A percentile compares a stretch with the other conserved stretches of the same genome.
Evolutionary conservation across 2,888 invertebrate genomes (phyloP).

Genomic region (Scaptomyza polygonia): DNA sequence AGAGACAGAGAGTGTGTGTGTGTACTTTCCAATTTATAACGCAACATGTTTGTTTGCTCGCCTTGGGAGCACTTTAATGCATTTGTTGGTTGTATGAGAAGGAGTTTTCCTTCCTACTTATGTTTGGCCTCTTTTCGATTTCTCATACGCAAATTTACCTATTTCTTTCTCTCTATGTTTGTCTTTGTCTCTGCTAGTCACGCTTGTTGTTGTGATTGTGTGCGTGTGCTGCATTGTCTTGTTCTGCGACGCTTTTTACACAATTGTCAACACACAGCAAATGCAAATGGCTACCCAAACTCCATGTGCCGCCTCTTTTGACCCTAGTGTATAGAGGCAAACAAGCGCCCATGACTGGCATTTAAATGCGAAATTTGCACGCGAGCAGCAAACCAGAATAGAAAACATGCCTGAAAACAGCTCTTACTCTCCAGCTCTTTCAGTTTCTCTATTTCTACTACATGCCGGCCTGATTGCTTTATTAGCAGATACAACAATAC

Average conservation of each 20-base stretch:
- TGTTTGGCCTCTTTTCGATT: constrained; percentile 59
- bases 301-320: constrained; percentile 3
- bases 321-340: constrained; percentile 56
- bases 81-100: constrained; percentile 36
- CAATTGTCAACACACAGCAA: constrained; percentile 75
- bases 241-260: constrained; percentile 61
- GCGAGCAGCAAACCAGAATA: constrained; percentile 68
- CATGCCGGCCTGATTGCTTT: constrained; percentile 60
- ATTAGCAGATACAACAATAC: constrained; percentile 55
- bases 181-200: constrained; percentile 1
- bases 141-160: constrained; percentile 66
- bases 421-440: background rate
- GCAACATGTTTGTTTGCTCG: constrained; percentile 64
- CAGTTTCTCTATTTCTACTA: constrained; percentile 1
- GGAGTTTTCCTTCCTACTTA: background rate
- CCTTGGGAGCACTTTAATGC: constrained; percentile 68
- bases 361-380: constrained; percentile 79
- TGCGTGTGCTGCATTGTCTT: constrained; percentile 61
- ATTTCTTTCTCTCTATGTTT: constrained; percentile 25
- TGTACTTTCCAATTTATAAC: constrained; percentile 70
- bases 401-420: constrained; percentile 27
- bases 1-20: constrained; percentile 7
- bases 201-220: constrained; percentile 4
- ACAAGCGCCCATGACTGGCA: constrained; percentile 74
- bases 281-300: constrained; percentile 53